These are phyloP conservation scores for Elephantulus edwardii DNA, from an alignment of 2,113 vertebrate genomes.

Conservation along the genomic window DNA sequence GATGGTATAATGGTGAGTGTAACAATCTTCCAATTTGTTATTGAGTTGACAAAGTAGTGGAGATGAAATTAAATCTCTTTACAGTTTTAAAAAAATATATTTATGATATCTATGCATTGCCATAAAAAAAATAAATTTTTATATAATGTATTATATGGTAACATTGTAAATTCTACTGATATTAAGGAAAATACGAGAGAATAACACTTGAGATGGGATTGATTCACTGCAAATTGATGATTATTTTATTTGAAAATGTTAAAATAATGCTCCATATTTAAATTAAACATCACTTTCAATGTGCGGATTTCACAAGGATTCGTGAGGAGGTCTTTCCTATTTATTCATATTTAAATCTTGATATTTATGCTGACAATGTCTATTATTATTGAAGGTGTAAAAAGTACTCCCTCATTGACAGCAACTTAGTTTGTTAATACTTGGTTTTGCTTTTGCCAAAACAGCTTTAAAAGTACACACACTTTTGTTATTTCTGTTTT, in stretches of 20 bases:
- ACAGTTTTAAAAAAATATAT: neutral
- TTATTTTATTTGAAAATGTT: neutral
- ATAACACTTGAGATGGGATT: neutral
- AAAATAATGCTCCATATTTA: neutral
- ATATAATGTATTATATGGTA: neutral
- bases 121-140: neutral
- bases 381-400: neutral
- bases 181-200: neutral
- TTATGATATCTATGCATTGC: neutral
- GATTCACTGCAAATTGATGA: neutral
- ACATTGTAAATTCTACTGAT: neutral
- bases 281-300: neutral
- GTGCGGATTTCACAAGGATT: neutral
- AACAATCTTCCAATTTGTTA: too few species aligned
- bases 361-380: neutral
- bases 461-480: neutral
- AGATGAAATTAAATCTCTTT: constrained; percentile 18
- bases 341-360: neutral
- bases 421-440: constrained; percentile 20
- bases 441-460: neutral
- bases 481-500: neutral
- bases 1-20: too few species aligned
- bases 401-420: neutral
- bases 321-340: neutral
- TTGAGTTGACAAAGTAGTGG: neutral